Percentiles rank a stretch among this genome's conserved stretches.
Evolutionary conservation across 2,113 vertebrate species (phyloP).

Genomic region (Potamarius usumacintae): DNA sequence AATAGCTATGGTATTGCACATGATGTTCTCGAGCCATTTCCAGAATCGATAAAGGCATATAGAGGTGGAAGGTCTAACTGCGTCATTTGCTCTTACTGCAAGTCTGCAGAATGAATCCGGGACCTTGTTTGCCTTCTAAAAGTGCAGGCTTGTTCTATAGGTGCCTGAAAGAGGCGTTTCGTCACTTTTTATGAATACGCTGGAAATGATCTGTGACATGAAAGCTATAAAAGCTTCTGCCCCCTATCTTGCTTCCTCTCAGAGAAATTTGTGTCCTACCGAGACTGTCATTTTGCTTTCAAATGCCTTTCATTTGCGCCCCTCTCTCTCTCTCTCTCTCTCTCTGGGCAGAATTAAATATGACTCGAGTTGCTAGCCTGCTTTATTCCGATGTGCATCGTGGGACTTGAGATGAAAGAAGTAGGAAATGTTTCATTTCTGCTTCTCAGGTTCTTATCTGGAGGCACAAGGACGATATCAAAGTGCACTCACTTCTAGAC

Average conservation of each 20-base stretch:
- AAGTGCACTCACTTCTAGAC: conserved; percentile 10
- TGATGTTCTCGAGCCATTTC: neutral
- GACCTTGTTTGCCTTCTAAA: conserved; percentile 38
- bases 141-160: conserved; percentile 15
- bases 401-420: conserved; percentile 40
- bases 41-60: neutral
- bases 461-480: conserved; percentile 20
- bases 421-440: conserved; percentile 44
- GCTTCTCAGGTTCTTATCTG: conserved; percentile 33
- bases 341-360: conserved; percentile 23
- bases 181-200: conserved; percentile 42
- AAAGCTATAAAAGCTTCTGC: conserved; percentile 33
- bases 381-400: conserved; percentile 45
- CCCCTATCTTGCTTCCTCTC: conserved; percentile 10
- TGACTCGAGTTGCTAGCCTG: conserved; percentile 20
- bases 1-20: neutral
- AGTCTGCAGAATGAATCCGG: conserved; percentile 36
- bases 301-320: neutral
- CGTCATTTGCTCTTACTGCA: neutral
- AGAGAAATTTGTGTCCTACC: conserved; percentile 26
- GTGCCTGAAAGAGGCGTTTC: conserved; percentile 16
- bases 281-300: conserved; percentile 25
- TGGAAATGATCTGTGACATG: conserved; percentile 54
- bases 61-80: neutral
- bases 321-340: neutral